Evolutionary conservation across 2,113 vertebrate genomes (phyloP), one percentile per base, ranked within the genome.

Genomic region (Platysternon megacephalum): DNA sequence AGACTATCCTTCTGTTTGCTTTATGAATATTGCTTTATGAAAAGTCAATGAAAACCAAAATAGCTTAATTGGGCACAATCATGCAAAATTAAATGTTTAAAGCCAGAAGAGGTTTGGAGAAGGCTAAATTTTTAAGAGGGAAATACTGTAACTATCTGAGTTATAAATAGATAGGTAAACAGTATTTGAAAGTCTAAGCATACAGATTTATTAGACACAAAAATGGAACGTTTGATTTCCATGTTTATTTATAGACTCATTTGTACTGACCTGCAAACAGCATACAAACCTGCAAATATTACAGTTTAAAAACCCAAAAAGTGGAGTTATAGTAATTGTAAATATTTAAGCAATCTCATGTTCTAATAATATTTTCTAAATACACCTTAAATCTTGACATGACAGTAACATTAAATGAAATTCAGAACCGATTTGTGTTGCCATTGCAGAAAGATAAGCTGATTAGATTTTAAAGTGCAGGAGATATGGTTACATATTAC

Each of bases 101-200:
- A 79, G 46, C 14, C 16, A 49, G 46, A 49, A 49, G 46, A 51
- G 16, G 16, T 79, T 32, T 35, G 29, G 46, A 46, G 46, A 49
- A 79, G 28, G 4, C 28, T 48, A 32, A 48, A 49, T 79, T 79
- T 53, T 29, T 35, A 79, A 3, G 46, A 49, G 29, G 29, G 29
- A 29, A 79, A 79, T 46, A 9, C 17, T 48, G 28, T 44, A 46
- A 32, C 56, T 53, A 48, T 72, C 52, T 72, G 48, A 85, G 39
- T 88, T 93, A 88, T 88, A 85, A 84, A 80, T 84, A 87, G 78
- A 29, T 19, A 81, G 68, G 82, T 85, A 88, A 93, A 85, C 58
- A 80, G 46, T 81, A 87, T 26, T 74, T 46, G 52, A 61, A 87
- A 86, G 48, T 78, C 58, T 56, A 85, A 51, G 58, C 51, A 16